These are phyloP conservation scores for Phymorhynchus buccinoides DNA, from an alignment of 1,140 invertebrate species.

Conservation along the genomic window DNA sequence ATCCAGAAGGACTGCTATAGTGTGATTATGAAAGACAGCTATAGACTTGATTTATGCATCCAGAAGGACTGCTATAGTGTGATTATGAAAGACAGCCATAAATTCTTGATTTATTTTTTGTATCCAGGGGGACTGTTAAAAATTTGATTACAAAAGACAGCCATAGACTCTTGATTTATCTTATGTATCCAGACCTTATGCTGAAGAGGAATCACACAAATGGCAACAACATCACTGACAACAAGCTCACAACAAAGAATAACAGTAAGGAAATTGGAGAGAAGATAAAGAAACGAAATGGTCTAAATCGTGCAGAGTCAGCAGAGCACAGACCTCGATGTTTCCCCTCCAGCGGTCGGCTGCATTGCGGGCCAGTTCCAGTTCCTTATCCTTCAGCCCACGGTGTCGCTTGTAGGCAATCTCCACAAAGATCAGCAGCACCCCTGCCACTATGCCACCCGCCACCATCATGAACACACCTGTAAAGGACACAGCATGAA, in stretches of 20 bases:
- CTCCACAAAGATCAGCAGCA: slow-evolving; percentile 96
- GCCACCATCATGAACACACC: slow-evolving; percentile 94
- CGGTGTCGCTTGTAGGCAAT: slow-evolving; percentile 97
- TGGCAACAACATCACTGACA: not conserved
- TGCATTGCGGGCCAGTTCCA: slow-evolving; percentile 94
- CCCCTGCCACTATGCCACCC: slow-evolving; percentile 89
- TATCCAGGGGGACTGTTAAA: too few species aligned
- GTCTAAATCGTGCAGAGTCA: not conserved
- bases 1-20: too few species aligned
- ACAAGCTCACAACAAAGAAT: not conserved
- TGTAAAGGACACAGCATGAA: slow-evolving; percentile 43
- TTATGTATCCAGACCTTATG: too few species aligned
- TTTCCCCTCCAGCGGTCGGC: slow-evolving; percentile 95
- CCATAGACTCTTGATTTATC: too few species aligned
- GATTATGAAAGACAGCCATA: too few species aligned
- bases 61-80: too few species aligned
- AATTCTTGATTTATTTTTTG: too few species aligned
- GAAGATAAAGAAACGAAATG: not conserved
- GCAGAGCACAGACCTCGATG: slow-evolving; percentile 83
- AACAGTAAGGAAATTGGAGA: not conserved
- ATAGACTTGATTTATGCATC: too few species aligned
- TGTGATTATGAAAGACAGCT: too few species aligned
- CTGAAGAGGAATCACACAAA: not conserved
- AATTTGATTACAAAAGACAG: too few species aligned
- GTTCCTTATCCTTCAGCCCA: slow-evolving; percentile 92